Evolutionary conservation across 2,113 vertebrate genomes (phyloP).

Genomic region (Sebastes fasciatus): DNA sequence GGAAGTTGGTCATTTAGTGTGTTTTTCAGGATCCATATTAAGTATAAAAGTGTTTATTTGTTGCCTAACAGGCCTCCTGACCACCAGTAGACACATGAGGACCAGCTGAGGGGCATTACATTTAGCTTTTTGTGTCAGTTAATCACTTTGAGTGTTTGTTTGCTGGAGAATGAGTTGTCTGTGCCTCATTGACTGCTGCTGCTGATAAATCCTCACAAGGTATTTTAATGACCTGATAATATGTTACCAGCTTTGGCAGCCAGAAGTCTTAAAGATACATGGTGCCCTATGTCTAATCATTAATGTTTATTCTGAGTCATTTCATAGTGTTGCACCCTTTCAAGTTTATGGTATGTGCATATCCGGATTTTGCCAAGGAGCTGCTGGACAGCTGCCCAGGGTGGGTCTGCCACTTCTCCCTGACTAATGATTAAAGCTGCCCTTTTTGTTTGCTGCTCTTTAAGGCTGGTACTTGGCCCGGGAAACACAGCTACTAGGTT

Average conservation of each 20-base stretch:
- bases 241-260: background rate
- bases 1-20: background rate
- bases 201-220: slow-evolving; percentile 13
- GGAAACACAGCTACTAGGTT: slow-evolving; percentile 23
- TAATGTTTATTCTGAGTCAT: background rate
- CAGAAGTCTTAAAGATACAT: slow-evolving; percentile 3
- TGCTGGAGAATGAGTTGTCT: background rate
- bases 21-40: background rate
- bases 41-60: background rate
- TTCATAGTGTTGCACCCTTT: slow-evolving; percentile 23
- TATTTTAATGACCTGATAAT: slow-evolving; percentile 30
- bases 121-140: slow-evolving; percentile 46
- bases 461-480: slow-evolving; percentile 15
- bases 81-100: slow-evolving; percentile 84
- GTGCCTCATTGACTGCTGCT: slow-evolving; percentile 4
- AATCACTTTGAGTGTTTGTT: slow-evolving; percentile 41
- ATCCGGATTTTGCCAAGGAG: slow-evolving; percentile 59
- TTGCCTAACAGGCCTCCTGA: slow-evolving; percentile 83
- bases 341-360: slow-evolving; percentile 38
- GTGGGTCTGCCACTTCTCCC: slow-evolving; percentile 63
- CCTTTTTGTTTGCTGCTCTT: slow-evolving; percentile 48
- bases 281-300: background rate
- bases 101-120: slow-evolving; percentile 90
- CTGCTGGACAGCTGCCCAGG: slow-evolving; percentile 67
- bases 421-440: slow-evolving; percentile 58